phyloP scores from a whole-genome alignment of 2,888 invertebrate species.

The Ganaspis brasiliensis region DNA sequence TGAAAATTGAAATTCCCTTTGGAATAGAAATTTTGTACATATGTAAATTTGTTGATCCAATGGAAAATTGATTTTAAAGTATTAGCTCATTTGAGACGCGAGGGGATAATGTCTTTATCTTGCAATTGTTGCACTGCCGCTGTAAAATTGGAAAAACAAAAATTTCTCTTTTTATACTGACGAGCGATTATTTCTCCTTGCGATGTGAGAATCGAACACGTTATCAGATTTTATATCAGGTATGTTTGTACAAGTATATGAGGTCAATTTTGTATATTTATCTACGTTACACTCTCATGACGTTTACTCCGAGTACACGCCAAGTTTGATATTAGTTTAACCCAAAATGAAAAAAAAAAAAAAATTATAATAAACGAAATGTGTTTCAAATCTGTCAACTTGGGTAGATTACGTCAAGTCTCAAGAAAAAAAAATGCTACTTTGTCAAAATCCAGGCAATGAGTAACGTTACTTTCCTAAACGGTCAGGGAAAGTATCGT shows the following conservation, averaged over 20 bases:
- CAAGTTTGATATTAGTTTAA: conserved; percentile 26
- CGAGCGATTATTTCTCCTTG: conserved; percentile 25
- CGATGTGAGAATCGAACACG: conserved; percentile 17
- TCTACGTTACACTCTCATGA: conserved; percentile 33
- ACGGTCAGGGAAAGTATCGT: conserved; percentile 2
- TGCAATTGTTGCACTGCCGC: conserved; percentile 23
- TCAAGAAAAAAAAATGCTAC: neutral
- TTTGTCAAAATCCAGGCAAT: neutral
- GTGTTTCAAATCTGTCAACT: conserved; percentile 14
- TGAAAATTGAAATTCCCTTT: neutral
- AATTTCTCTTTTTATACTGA: conserved; percentile 7
- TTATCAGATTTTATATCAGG: conserved; percentile 24
- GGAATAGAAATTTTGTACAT: conserved; percentile 19
- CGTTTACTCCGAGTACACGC: conserved; percentile 15
- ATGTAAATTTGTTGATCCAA: conserved; percentile 20
- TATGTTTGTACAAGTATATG: conserved; percentile 41
- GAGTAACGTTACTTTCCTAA: neutral
- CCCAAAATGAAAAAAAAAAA: neutral
- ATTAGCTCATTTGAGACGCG: neutral
- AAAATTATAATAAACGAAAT: conserved; percentile 31
- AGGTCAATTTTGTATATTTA: conserved; percentile 24
- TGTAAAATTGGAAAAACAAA: neutral
- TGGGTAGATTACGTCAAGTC: too few species aligned
- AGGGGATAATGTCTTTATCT: neutral
- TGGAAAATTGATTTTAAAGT: neutral